Evolutionary conservation across 2,888 invertebrate species (phyloP), one percentile per base, ranked within the genome.

Genomic region (Frankliniella intonsa): DNA sequence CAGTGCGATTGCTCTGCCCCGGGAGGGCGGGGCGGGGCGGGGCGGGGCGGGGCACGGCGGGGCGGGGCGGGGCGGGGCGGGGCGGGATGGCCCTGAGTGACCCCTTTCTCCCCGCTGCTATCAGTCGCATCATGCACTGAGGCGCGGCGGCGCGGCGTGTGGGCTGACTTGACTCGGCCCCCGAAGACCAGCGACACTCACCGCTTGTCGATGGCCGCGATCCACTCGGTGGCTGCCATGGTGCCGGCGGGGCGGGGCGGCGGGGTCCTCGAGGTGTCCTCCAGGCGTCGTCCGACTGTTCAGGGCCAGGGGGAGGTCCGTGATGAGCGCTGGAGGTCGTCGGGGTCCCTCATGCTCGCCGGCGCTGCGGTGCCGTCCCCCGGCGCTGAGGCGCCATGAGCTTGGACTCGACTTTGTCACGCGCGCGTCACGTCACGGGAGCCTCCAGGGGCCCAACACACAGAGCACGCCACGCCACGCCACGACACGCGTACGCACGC

Each of bases 161-260:
- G 62, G 7, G 62, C 19, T 62, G 55, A 55, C 55, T 55, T 9
- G 65, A n/a, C 9, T 9, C 65, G 65, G 65, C 3, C n/a, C 17
- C 19, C 9, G 12, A 14, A n/a, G 19, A 9, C 19, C 2, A 3
- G 38, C 12, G 22, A 22, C 55, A 49, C 50, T 81, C 38, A 84
- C 84, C 84, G 82, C 81, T 84, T 84, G 81, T 84, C 84, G 79
- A 84, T 84, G 82, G 84, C 84, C 62, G 83, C 82, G 80, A 84
- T 83, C 84, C 84, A 84, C 82, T 84, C 84, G 19, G 84, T 84
- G 69, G 84, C 84, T 82, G 83, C 83, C 81, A 51, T 81, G 50
- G 25, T 12, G 22, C 10, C 2, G 22, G 22, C 69, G 22, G 9
- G n/a, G 69, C 69, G 5, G 1, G 22, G 69, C 69, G 69, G 69